Base-by-base conservation (phyloP, 2,888 invertebrate species). In the Dolomedes plantarius region DNA sequence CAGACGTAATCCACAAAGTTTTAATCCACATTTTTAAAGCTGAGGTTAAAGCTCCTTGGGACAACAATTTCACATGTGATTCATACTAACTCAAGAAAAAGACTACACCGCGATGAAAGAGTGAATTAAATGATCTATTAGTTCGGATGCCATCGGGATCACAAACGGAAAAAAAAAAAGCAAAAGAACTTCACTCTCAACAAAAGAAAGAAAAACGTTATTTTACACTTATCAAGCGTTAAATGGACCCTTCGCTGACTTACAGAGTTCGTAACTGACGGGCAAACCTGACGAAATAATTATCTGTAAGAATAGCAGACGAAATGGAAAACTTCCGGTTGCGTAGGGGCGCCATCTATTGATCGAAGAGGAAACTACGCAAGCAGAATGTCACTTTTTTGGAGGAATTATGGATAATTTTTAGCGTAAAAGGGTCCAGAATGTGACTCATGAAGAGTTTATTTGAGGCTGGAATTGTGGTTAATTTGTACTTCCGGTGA, bases 141-240 rank as follows among this genome's bases (percentile, higher is more conserved):
- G 23, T 56, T 56, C 56, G 23, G 56, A 56, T 56, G 56, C 56
- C 56, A 56, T 56, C 7, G 56, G 56, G 56, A 56, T 56, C 56
- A 23, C 56, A 56, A 56, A 23, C 1, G 23, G 46, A 13, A 46
- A 46, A 16, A 46, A 46, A 13, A 16, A 16, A 2, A 56, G 56
- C 56, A 56, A 56, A 56, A 56, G 23, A 23, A 23, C 16, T 23
- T 56, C 16, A 16, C 46, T 23, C 56, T 46, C 16, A 5, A 16
- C 46, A 16, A 56, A 6, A 56, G 56, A 56, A 23, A 56, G 23
- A 56, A 56, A 56, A 56, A 56, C 23, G 56, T 23, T 56, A 56
- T 56, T 56, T 56, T 56, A 56, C 56, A 56, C 56, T 56, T 56
- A 56, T 56, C 56, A 56, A 56, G 56, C 56, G 56, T 23, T 56